Base-by-base conservation (phyloP, 2,113 vertebrate species). In the Chlamydotis undulata region DNA sequence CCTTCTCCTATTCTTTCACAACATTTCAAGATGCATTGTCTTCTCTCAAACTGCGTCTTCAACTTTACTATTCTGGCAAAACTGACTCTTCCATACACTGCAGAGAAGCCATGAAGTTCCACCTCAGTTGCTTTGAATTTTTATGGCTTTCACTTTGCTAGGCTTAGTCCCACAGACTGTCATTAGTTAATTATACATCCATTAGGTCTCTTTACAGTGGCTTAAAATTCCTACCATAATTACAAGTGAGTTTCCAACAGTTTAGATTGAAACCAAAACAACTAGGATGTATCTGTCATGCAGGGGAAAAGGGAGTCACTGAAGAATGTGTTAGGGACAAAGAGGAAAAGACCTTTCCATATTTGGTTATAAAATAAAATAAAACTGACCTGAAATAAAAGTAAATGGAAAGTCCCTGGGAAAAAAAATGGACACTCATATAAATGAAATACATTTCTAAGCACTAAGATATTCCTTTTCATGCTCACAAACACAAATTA, bases 141-240 rank as follows among this genome's bases (percentile, higher is more conserved):
- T 88, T 80, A 83, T 18, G 45, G 75, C 82, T 95, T 94, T 93
- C 85, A 95, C 63, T 96, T 92, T 85, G 70, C 53, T 53, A 73
- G 0, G 2, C 39, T 79, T 82, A 90, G 71, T 69, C 61, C 78
- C 49, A 65, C 70, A 65, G 57, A 71, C 45, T 37, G 23, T 88
- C 85, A 92, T 93, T 93, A 85, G 63, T 79, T 92, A 85, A 94
- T 77, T 80, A 92, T 15, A 91, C 5, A 83, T 24, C 39, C 57
- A 85, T 57, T 39, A 65, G 67, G 17, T 59, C 60, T 78, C 70
- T 69, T 93, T 57, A 82, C 2, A 76, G 35, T 41, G 37, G 81
- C 65, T 95, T 95, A 80, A 95, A 85, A 97, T 76, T 85, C 81
- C 87, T 93, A 15, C 68, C 70, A 28, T 80, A 91, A 94, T 94